Percentiles rank a stretch among this genome's conserved stretches.
phyloP scores from a whole-genome alignment of 2,113 vertebrate species.

The Electrona antarctica region DNA sequence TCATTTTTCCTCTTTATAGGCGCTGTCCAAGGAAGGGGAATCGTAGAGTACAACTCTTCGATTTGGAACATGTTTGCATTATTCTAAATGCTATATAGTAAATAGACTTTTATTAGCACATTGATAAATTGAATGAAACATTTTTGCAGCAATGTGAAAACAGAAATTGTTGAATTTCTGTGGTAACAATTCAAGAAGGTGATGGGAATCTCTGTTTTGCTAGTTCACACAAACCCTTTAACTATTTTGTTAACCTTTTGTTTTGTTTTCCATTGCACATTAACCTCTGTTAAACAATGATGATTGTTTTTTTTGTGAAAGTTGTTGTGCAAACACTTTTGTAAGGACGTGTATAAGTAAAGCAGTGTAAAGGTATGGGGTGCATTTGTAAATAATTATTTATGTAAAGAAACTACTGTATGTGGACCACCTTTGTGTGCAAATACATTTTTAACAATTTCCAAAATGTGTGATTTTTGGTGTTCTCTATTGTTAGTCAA shows the following conservation, averaged over 20 bases:
- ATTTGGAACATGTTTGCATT: conserved; percentile 47
- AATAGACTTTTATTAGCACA: conserved; percentile 39
- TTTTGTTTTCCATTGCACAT: conserved; percentile 19
- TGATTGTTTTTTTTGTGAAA: conserved; percentile 4
- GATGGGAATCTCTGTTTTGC: background rate
- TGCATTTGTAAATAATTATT: conserved; percentile 71
- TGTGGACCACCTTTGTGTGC: conserved; percentile 48
- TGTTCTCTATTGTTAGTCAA: background rate
- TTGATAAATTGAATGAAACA: background rate
- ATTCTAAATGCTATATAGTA: conserved; percentile 51
- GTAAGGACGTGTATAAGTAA: conserved; percentile 17
- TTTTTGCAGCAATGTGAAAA: background rate
- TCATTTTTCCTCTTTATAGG: conserved; percentile 47
- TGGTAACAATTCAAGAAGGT: background rate
- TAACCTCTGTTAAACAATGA: background rate
- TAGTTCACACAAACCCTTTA: background rate
- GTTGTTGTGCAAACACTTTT: conserved; percentile 26
- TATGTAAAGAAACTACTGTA: conserved; percentile 56
- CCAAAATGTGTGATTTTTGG: conserved; percentile 3
- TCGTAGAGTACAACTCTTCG: conserved; percentile 53
- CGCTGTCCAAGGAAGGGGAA: conserved; percentile 77
- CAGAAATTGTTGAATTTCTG: background rate
- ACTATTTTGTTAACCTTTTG: conserved; percentile 17
- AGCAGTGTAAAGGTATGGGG: conserved; percentile 36
- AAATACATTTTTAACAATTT: conserved; percentile 68